Evolutionary conservation across 1,140 invertebrate species (phyloP).

Genomic region (Heliconius eleuchia): DNA sequence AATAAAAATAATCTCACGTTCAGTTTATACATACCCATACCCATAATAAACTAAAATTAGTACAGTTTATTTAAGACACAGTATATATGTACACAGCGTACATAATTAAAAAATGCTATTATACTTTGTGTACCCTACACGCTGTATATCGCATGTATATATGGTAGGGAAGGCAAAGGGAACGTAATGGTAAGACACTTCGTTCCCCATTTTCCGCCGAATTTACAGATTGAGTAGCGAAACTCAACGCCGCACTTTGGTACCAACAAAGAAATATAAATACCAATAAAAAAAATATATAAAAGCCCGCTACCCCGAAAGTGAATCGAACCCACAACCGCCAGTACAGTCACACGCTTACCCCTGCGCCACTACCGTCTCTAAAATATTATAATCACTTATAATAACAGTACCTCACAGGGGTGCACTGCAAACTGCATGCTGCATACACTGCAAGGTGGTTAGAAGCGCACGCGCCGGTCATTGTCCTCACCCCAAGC

Average conservation of each 20-base stretch:
- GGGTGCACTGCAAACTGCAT: slow-evolving; percentile 26
- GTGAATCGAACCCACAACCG: neutral
- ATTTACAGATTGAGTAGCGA: no score
- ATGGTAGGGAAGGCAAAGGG: no score
- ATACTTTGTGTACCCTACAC: no score
- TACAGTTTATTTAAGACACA: no score
- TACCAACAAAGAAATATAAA: neutral
- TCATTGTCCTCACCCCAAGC: slow-evolving; percentile 51
- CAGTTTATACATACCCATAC: no score
- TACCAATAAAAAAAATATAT: neutral
- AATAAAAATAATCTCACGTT: no score
- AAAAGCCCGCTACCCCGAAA: neutral
- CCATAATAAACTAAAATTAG: no score
- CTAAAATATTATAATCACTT: slow-evolving; percentile 29
- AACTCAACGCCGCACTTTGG: neutral
- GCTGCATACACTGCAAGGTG: slow-evolving; percentile 53
- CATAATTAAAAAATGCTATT: no score
- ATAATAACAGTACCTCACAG: slow-evolving; percentile 32
- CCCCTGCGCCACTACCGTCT: neutral
- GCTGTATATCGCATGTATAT: no score
- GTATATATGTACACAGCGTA: no score
- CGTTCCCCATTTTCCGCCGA: no score
- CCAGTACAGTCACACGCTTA: neutral
- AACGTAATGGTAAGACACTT: no score
- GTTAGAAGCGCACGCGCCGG: slow-evolving; percentile 45